Percentiles rank a stretch among this genome's conserved stretches.
These are phyloP conservation scores for Trachelus tabidus DNA, from an alignment of 2,888 invertebrate species.

Conservation along the genomic window DNA sequence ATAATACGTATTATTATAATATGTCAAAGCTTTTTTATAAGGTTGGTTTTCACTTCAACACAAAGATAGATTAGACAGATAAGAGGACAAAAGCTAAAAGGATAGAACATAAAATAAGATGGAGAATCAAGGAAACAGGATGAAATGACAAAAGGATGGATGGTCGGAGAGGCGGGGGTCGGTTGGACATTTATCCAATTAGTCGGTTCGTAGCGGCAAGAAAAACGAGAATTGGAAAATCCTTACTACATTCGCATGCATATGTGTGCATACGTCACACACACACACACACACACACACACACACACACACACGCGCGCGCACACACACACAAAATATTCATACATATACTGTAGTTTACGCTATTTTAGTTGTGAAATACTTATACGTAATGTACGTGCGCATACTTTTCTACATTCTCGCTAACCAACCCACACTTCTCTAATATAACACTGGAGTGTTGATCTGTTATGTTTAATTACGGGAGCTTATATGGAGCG, in stretches of 20 bases:
- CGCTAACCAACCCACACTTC: slow-evolving; percentile 1
- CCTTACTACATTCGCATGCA: slow-evolving; percentile 8
- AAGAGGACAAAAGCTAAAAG: slow-evolving; percentile 25
- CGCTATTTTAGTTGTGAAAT: slow-evolving; percentile 13
- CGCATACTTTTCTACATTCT: no score
- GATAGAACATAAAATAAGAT: slow-evolving; percentile 16
- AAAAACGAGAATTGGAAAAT: slow-evolving; percentile 46
- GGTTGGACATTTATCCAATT: slow-evolving; percentile 66
- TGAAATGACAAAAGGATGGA: background rate
- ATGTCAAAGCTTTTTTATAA: no score
- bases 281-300: slow-evolving; percentile 12
- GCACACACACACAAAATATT: slow-evolving; percentile 24
- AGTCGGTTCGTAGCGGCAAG: slow-evolving; percentile 31
- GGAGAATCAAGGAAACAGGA: slow-evolving; percentile 18
- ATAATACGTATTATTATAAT: no score
- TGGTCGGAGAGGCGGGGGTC: slow-evolving; percentile 28
- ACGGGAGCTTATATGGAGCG: slow-evolving; percentile 62
- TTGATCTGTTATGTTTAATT: slow-evolving; percentile 67
- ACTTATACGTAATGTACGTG: slow-evolving; percentile 3
- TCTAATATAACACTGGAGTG: slow-evolving; percentile 37
- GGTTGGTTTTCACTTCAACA: no score
- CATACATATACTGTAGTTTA: background rate
- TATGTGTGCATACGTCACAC: slow-evolving; percentile 15
- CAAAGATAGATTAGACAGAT: slow-evolving; percentile 29
- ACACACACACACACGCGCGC: slow-evolving; percentile 8